phyloP scores from a whole-genome alignment of 2,797 vertebrate species.

The Diplodus sargus region DNA sequence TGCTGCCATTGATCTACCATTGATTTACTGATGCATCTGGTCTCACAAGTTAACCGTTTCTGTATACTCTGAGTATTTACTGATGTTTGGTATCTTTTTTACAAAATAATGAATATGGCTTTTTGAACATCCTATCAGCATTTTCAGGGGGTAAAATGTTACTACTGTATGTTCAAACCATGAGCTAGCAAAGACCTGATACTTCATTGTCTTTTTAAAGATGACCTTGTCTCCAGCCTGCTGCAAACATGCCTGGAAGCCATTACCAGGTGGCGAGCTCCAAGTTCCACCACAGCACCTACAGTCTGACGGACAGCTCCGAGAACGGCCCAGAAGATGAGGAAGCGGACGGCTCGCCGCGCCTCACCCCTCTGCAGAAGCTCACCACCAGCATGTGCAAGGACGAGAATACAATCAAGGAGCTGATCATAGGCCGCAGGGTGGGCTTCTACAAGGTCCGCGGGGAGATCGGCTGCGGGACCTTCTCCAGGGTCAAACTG shows the following conservation, averaged over 20 bases:
- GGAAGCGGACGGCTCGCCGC: conserved; percentile 61
- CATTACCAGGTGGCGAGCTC: conserved; percentile 76
- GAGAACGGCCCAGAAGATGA: conserved; percentile 71
- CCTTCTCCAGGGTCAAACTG: conserved; percentile 96
- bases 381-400: conserved; percentile 91
- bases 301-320: conserved; percentile 87
- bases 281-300: conserved; percentile 77
- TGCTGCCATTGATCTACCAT: neutral
- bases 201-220: neutral
- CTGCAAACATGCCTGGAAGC: conserved; percentile 84
- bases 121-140: neutral
- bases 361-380: conserved; percentile 90
- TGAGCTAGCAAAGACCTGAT: neutral
- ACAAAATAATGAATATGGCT: neutral
- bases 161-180: neutral
- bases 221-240: conserved; percentile 36
- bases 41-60: neutral
- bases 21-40: neutral
- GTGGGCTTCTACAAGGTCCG: conserved; percentile 95
- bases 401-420: conserved; percentile 91
- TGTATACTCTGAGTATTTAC: neutral
- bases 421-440: conserved; percentile 92
- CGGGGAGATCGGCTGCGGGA: conserved; percentile 94
- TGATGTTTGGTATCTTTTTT: neutral
- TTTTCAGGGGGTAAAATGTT: neutral